Percentiles rank a stretch among this genome's conserved stretches.
Conservation (phyloP, 1,140 invertebrate species). For the Centruroides sculpturatus region DNA sequence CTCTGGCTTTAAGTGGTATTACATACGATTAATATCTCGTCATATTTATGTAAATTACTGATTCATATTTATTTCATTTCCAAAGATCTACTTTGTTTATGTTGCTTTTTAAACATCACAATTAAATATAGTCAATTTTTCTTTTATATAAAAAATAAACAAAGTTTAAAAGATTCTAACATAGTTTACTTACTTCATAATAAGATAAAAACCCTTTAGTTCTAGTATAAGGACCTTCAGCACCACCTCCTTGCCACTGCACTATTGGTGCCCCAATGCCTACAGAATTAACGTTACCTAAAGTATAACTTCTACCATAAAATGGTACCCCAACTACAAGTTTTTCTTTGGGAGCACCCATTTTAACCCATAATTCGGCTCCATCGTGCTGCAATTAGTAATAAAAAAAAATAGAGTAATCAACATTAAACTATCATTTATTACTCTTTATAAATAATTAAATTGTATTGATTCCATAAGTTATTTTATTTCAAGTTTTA, state of each 20-base stretch:
- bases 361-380: slow-evolving; percentile 63
- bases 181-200: slow-evolving; percentile 64
- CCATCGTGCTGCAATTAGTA: slow-evolving; percentile 52
- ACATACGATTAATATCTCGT: too few relatives aligned
- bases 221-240: slow-evolving; percentile 61
- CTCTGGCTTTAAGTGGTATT: too few relatives aligned
- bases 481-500: too few relatives aligned
- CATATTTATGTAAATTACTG: too few relatives aligned
- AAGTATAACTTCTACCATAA: slow-evolving; percentile 64
- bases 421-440: too few relatives aligned
- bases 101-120: too few relatives aligned
- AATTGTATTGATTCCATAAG: too few relatives aligned
- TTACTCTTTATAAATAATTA: too few relatives aligned
- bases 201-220: slow-evolving; percentile 75
- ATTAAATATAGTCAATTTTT: too few relatives aligned
- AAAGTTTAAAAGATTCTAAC: not conserved
- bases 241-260: slow-evolving; percentile 32
- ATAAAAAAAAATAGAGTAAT: too few relatives aligned
- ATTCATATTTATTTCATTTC: too few relatives aligned
- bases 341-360: slow-evolving; percentile 70
- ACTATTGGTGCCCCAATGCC: slow-evolving; percentile 29
- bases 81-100: too few relatives aligned
- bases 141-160: not conserved
- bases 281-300: slow-evolving; percentile 31
- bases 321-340: slow-evolving; percentile 71